Evolutionary conservation across 2,113 vertebrate species (phyloP).

Genomic region (Columba livia): DNA sequence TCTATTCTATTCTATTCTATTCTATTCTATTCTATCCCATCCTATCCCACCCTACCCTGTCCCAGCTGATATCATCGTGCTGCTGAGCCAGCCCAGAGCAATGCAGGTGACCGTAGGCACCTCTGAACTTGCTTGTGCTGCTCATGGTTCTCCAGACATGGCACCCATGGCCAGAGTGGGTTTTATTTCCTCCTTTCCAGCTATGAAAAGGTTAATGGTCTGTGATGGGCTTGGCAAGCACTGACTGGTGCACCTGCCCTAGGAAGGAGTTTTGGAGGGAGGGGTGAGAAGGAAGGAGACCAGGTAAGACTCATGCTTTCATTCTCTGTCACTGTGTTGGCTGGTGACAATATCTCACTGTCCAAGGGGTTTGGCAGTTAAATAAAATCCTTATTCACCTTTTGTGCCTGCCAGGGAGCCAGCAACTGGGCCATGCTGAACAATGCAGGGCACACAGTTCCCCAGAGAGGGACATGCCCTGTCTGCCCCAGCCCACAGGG

Average conservation of each 20-base stretch:
- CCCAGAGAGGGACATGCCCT: neutral
- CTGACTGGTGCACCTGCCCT: too few relatives aligned
- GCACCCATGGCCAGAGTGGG: neutral
- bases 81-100: neutral
- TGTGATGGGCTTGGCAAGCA: neutral
- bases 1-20: too few relatives aligned
- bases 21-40: too few relatives aligned
- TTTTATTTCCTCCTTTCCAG: neutral
- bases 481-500: neutral
- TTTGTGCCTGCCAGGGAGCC: neutral
- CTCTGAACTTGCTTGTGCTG: neutral
- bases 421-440: neutral
- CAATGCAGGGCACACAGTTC: rapidly evolving
- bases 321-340: neutral
- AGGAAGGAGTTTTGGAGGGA: neutral
- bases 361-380: neutral
- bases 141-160: neutral
- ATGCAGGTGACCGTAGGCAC: neutral
- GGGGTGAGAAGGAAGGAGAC: neutral
- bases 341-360: neutral
- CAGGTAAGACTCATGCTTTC: neutral
- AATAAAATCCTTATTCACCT: neutral
- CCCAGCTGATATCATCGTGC: too few relatives aligned
- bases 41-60: neutral
- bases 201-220: neutral